Evolutionary conservation across 2,888 invertebrate genomes (phyloP).

Genomic region (Drosophila limbata): DNA sequence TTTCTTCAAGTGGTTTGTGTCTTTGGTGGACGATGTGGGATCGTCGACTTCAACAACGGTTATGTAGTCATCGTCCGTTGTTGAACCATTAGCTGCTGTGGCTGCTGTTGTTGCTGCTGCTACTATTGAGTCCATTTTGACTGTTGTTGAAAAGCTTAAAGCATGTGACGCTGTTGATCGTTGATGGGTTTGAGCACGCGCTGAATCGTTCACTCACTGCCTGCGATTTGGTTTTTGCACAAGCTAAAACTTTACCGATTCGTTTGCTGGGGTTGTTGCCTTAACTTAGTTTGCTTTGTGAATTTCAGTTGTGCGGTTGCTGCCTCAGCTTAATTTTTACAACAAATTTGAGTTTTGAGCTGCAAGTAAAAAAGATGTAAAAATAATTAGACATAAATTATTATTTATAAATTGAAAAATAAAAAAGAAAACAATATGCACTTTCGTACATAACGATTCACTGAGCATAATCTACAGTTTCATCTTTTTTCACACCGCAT

Average conservation of each 20-base stretch:
- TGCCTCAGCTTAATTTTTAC: slow-evolving; percentile 35
- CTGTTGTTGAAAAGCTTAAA: slow-evolving; percentile 32
- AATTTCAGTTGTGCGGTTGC: slow-evolving; percentile 42
- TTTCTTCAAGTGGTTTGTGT: slow-evolving; percentile 79
- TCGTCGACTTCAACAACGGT: slow-evolving; percentile 88
- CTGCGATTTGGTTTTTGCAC: slow-evolving; percentile 8
- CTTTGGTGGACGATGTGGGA: slow-evolving; percentile 80
- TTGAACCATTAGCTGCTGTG: slow-evolving; percentile 19
- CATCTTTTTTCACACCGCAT: slow-evolving; percentile 14
- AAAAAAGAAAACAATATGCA: background rate
- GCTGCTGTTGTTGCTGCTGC: slow-evolving; percentile 17
- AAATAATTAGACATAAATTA: background rate
- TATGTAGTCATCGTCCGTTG: slow-evolving; percentile 86
- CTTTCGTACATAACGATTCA: no score
- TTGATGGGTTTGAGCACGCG: slow-evolving; percentile 28
- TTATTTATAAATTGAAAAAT: background rate
- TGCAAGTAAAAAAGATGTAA: slow-evolving; percentile 14
- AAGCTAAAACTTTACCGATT: slow-evolving; percentile 30
- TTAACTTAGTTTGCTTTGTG: slow-evolving; percentile 31
- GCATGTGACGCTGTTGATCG: slow-evolving; percentile 38
- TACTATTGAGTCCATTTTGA: slow-evolving; percentile 53
- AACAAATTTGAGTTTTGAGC: slow-evolving; percentile 21
- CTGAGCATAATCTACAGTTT: background rate
- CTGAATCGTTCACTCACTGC: slow-evolving; percentile 8
- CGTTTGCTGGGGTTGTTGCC: slow-evolving; percentile 26